Base-by-base conservation (phyloP, 2,113 vertebrate species). In the Anhinga rufa region DNA sequence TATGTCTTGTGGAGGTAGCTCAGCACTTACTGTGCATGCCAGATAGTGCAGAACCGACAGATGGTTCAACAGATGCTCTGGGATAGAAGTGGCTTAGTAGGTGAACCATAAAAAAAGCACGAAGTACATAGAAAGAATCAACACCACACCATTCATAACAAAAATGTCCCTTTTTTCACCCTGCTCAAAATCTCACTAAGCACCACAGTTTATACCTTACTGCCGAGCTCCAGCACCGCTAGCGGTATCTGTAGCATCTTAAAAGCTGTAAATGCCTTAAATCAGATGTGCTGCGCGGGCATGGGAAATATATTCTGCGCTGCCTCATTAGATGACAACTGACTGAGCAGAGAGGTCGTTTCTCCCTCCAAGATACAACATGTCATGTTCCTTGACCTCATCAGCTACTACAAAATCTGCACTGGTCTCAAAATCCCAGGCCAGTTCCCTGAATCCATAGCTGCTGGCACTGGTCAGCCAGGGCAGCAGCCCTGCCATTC, bases 1-100 rank as follows among this genome's bases (percentile, higher is more conserved):
- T 25, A 36, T 8, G 60, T 44, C 94, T 93, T 31, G 29, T 28
- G 91, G n/a, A 71, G 71, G 82, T 26, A 51, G 91, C 48, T 86
- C 69, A 24, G 89, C 77, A 44, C 90, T 70, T 14, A 32, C 12
- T 26, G 72, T 46, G 28, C 14, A 31, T 60, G 94, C 93, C 95
- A 95, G 93, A 77, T 60, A 93, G 93, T 16, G 55, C 94, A 72
- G 94, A 92, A 66, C 88, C 5, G 82, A 88, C 97, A 98, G 97
- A 98, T 98, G 98, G 98, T 20, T 14, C 60, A 92, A 57, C 96
- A 98, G 98, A 96, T 97, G 98, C 97, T 96, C 71, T 9, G 88
- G 31, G 90, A 66, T 51, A 83, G 96, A 97, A 96, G 82, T 66
- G 92, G 85, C 94, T 97, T 93, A 92, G 94, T 93, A 93, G 95